A percentile compares a stretch with the other conserved stretches of the same genome.
Evolutionary conservation across 92 coral and sea anemone genomes (phyloP).

Genomic region (Siderastrea siderea): DNA sequence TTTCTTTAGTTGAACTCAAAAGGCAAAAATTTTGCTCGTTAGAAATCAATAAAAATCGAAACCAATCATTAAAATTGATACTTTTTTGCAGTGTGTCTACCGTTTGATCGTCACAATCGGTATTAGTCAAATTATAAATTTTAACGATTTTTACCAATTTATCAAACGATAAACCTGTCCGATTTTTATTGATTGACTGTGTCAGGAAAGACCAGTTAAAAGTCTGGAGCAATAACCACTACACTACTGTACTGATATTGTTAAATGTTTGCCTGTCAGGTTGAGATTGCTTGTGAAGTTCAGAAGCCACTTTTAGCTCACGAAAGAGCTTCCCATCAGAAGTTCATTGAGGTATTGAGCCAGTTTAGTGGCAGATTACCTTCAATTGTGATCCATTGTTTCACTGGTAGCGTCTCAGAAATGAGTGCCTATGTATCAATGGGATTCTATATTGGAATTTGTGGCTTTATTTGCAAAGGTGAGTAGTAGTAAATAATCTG

Average conservation of each 20-base stretch:
- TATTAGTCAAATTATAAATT: too few species aligned
- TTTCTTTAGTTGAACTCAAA: too few species aligned
- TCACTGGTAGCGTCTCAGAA: conserved; percentile 95
- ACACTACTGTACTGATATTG: not conserved
- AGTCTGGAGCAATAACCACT: too few species aligned
- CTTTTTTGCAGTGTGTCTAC: too few species aligned
- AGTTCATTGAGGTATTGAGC: conserved; percentile 89
- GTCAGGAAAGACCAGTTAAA: too few species aligned
- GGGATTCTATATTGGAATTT: conserved; percentile 98
- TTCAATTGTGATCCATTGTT: conserved; percentile 93
- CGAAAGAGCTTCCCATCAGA: conserved; percentile 92
- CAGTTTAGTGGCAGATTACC: conserved; percentile 94
- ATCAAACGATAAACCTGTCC: too few species aligned
- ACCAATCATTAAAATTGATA: too few species aligned
- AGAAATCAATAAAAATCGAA: too few species aligned
- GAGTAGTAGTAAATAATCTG: not conserved
- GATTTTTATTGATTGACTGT: too few species aligned
- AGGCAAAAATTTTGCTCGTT: too few species aligned
- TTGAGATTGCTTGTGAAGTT: conserved; percentile 93
- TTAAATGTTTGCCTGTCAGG: conserved; percentile 46
- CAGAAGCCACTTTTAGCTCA: conserved; percentile 96
- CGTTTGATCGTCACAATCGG: too few species aligned
- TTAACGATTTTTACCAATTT: too few species aligned
- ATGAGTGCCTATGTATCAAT: conserved; percentile 91
- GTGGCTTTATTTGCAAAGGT: conserved; percentile 99